phyloP scores from a whole-genome alignment of 2,888 invertebrate species.

The Conus canariensis region DNA sequence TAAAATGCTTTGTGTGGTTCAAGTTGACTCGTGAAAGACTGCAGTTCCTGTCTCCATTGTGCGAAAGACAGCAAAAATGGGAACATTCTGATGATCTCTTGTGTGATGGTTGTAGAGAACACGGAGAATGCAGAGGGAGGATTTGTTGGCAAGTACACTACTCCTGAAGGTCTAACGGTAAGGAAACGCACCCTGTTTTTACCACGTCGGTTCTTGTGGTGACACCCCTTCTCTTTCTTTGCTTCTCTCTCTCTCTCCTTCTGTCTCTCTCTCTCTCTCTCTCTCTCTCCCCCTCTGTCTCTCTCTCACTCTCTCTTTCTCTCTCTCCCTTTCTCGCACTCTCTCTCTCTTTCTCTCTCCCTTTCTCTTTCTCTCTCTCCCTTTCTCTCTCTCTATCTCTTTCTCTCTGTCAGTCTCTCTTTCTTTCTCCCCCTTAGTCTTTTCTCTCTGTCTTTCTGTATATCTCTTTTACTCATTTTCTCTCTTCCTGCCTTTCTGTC shows the following conservation, averaged over 20 bases:
- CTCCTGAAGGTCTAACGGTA: conserved; percentile 80
- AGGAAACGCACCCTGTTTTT: conserved; percentile 47
- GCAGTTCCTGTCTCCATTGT: no score
- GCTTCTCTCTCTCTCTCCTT: neutral
- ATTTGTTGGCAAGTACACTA: conserved; percentile 87
- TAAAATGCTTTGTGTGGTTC: no score
- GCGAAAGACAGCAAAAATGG: no score
- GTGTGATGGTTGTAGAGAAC: neutral
- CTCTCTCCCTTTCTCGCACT: neutral
- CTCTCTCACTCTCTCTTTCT: neutral
- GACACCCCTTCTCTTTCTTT: neutral
- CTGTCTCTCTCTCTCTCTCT: neutral
- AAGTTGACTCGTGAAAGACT: no score
- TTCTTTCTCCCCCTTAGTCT: neutral
- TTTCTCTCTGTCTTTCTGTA: neutral
- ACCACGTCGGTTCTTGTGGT: neutral
- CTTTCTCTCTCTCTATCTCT: neutral
- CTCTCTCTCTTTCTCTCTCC: neutral
- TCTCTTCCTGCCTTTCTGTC: neutral
- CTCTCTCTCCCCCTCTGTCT: neutral
- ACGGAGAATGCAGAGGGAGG: neutral
- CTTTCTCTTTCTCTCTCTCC: neutral
- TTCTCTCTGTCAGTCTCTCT: neutral
- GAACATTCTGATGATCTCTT: no score
- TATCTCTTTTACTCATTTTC: neutral